Evolutionary conservation across 2,888 invertebrate species (phyloP).

Genomic region (Drosophila fungiperda): DNA sequence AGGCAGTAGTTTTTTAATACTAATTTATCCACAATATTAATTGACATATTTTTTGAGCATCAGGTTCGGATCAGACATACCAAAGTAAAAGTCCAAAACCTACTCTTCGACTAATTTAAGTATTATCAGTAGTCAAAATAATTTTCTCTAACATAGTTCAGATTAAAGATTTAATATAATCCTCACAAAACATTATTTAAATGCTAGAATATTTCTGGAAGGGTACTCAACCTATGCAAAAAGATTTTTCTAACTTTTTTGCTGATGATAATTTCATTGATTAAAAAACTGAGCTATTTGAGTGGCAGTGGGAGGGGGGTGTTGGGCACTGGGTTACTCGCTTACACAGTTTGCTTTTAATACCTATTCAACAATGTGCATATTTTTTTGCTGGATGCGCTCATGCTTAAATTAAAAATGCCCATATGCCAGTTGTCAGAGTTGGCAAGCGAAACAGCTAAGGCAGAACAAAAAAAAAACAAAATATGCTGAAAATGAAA

Average conservation of each 20-base stretch:
- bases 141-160: not conserved
- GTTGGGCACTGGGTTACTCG: constrained; percentile 9
- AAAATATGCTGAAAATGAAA: constrained; percentile 36
- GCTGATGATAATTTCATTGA: constrained; percentile 62
- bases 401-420: constrained; percentile 76
- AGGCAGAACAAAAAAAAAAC: constrained; percentile 7
- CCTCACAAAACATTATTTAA: not conserved
- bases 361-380: constrained; percentile 9
- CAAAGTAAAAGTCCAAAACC: not conserved
- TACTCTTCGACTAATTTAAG: not conserved
- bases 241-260: constrained; percentile 10
- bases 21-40: not conserved
- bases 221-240: not conserved
- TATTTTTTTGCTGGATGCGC: constrained; percentile 55
- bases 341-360: constrained; percentile 35
- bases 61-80: not conserved
- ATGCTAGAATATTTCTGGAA: not conserved
- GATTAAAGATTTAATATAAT: not conserved
- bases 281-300: constrained; percentile 34
- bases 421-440: constrained; percentile 65
- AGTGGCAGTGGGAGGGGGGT: not conserved
- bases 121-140: not conserved
- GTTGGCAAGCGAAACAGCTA: constrained; percentile 34
- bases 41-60: not conserved
- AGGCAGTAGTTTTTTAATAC: not conserved